Evolutionary conservation across 2,797 vertebrate species (phyloP).

Genomic region (Squalus acanthias): DNA sequence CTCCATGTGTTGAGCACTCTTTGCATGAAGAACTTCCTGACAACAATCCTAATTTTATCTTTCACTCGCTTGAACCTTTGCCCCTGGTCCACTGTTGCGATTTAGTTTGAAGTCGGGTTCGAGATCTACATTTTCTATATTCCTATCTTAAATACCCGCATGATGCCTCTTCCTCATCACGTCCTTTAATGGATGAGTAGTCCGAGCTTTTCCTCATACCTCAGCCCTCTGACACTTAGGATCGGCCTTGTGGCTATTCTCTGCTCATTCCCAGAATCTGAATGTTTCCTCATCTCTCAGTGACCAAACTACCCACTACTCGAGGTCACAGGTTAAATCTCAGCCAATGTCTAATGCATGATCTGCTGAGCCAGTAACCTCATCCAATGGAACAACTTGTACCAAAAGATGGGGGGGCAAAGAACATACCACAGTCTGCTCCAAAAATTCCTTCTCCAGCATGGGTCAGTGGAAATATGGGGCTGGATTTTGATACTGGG

Average conservation of each 20-base stretch:
- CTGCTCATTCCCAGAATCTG: background rate
- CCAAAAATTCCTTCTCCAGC: background rate
- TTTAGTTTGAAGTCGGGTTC: background rate
- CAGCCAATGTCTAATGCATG: background rate
- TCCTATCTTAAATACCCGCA: no score
- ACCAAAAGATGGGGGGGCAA: background rate
- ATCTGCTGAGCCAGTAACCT: background rate
- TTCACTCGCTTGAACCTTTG: background rate
- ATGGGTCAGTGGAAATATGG: background rate
- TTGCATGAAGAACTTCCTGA: background rate
- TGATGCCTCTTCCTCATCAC: background rate
- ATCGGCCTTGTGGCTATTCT: background rate
- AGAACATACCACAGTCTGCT: no score
- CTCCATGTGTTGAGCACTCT: background rate
- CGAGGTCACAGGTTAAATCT: background rate
- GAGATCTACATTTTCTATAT: background rate
- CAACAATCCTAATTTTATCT: background rate
- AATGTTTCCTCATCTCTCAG: background rate
- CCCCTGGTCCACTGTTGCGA: background rate
- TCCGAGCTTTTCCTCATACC: background rate
- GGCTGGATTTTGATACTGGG: no score
- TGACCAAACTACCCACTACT: background rate
- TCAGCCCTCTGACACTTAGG: background rate
- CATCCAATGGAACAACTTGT: no score
- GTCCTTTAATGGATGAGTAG: background rate